Evolutionary conservation across 2,888 invertebrate genomes (phyloP).

Genomic region (Plemyria rubiginata): DNA sequence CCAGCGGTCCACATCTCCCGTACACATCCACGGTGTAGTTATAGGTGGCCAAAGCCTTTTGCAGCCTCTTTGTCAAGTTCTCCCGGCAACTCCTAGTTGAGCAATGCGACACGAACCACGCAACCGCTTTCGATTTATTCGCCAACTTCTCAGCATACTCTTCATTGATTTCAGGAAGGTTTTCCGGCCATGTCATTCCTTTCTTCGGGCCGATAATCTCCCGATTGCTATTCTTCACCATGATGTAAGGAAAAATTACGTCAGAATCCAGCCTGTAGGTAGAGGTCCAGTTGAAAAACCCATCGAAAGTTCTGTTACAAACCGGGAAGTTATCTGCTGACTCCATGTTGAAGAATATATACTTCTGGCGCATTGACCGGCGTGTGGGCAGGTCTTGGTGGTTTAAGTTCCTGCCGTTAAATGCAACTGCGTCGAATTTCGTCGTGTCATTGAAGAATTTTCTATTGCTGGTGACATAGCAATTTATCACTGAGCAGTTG

Average conservation of each 20-base stretch:
- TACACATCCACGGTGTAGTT: constrained; percentile 78
- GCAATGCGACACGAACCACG: constrained; percentile 79
- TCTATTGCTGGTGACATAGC: constrained; percentile 64
- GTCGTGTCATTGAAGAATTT: constrained; percentile 58
- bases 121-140: constrained; percentile 69
- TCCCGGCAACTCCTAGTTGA: constrained; percentile 57
- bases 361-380: constrained; percentile 66
- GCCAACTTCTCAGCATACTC: constrained; percentile 47
- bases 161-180: constrained; percentile 45
- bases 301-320: constrained; percentile 59
- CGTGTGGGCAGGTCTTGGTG: constrained; percentile 50
- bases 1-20: constrained; percentile 77
- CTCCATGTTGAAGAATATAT: constrained; percentile 72
- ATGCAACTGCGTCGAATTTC: constrained; percentile 67
- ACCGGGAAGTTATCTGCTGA: constrained; percentile 71
- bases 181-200: constrained; percentile 55
- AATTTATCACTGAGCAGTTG: constrained; percentile 67
- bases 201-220: constrained; percentile 64
- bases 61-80: constrained; percentile 52
- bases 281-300: constrained; percentile 75
- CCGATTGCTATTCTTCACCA: constrained; percentile 56
- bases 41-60: constrained; percentile 52
- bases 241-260: constrained; percentile 65
- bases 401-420: constrained; percentile 65
- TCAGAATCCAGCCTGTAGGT: constrained; percentile 76